These are phyloP conservation scores for Melanotaenia pygmaea DNA, from an alignment of 2,797 vertebrate species.

Conservation along the genomic window DNA sequence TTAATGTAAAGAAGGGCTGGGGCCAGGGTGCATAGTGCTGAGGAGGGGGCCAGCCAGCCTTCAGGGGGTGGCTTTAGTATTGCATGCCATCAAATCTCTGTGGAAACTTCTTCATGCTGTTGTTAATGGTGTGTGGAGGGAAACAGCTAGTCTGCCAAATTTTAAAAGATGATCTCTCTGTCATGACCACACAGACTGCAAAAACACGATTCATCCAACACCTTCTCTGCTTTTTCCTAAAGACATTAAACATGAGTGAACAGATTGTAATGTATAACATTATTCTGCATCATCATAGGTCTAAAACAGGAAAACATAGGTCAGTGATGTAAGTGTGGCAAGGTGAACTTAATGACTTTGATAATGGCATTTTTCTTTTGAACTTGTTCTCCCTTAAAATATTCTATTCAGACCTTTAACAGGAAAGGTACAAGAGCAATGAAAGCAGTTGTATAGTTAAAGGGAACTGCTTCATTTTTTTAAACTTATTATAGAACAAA, in stretches of 20 bases:
- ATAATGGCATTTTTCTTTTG: not conserved
- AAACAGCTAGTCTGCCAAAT: constrained; percentile 17
- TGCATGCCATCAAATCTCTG: constrained; percentile 61
- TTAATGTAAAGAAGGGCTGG: constrained; percentile 53
- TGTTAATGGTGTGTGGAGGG: constrained; percentile 34
- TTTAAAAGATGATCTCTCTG: constrained; percentile 35
- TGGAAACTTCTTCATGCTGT: constrained; percentile 55
- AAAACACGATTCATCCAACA: constrained; percentile 13
- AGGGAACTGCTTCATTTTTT: constrained; percentile 3
- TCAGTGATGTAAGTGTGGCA: not conserved
- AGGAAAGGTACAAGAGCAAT: not conserved
- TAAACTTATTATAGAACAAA: constrained; percentile 1
- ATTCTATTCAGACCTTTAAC: constrained; percentile 10
- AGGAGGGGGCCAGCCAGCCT: constrained; percentile 50
- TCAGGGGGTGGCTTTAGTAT: constrained; percentile 48
- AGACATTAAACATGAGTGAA: not conserved
- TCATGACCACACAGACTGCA: constrained; percentile 26
- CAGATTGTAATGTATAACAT: not conserved
- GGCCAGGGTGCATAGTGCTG: constrained; percentile 31
- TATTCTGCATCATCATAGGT: not conserved
- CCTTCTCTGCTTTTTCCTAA: not conserved
- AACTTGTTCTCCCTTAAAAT: not conserved
- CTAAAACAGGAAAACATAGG: not conserved
- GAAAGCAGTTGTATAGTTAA: not conserved
- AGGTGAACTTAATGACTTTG: not conserved